Evolutionary conservation across 2,113 vertebrate species (phyloP).

Genomic region (Callipepla californica): DNA sequence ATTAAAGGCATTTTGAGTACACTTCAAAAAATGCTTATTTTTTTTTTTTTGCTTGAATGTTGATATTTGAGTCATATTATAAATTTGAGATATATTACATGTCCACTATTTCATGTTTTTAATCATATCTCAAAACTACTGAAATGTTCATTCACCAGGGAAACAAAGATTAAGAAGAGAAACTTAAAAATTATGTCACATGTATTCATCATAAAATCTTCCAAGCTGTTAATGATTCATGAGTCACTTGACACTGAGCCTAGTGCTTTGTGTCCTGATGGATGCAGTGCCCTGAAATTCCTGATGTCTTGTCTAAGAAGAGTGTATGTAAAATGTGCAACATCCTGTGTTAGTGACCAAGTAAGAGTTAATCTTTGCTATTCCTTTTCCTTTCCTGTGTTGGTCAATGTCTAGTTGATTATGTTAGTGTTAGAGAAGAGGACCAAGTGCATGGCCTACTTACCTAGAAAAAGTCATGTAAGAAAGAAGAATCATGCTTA

Average conservation of each 20-base stretch:
- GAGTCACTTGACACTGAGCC: neutral
- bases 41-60: neutral
- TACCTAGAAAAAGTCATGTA: neutral
- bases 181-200: conserved; percentile 51
- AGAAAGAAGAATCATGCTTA: neutral
- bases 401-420: neutral
- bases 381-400: neutral
- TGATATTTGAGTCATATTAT: neutral
- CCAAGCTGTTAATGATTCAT: conserved; percentile 56
- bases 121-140: neutral
- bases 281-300: neutral
- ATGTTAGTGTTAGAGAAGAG: neutral
- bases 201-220: conserved; percentile 55
- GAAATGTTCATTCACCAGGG: conserved; percentile 41
- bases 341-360: neutral
- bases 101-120: conserved; percentile 45
- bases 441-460: neutral
- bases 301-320: neutral
- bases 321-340: neutral
- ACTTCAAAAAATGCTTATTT: neutral
- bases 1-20: neutral
- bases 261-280: neutral
- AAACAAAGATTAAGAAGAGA: conserved; percentile 40
- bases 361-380: neutral
- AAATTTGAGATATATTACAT: neutral